These are phyloP conservation scores for Vulpes vulpes DNA, from an alignment of 2,113 vertebrate species.

Conservation along the genomic window DNA sequence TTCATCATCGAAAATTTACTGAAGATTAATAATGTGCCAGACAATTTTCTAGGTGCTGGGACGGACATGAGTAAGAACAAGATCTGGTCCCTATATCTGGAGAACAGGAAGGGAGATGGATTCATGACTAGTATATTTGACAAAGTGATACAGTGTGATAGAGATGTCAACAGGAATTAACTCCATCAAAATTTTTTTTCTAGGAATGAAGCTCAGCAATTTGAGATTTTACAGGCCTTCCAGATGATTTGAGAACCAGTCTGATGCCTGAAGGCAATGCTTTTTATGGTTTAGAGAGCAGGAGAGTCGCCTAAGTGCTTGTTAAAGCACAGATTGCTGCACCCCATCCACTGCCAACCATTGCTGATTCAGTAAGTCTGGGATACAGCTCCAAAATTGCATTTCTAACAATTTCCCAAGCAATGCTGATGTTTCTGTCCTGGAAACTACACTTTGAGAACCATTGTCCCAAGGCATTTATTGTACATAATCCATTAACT, in stretches of 20 bases:
- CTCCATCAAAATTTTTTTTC: neutral
- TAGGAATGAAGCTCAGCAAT: neutral
- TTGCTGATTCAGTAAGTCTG: neutral
- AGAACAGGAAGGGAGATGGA: neutral
- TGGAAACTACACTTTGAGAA: neutral
- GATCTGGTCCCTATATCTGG: fast-evolving
- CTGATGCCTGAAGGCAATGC: neutral
- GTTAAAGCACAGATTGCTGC: neutral
- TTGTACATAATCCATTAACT: neutral
- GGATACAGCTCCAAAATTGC: neutral
- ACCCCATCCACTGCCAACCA: fast-evolving
- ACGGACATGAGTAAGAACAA: neutral
- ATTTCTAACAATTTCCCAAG: neutral
- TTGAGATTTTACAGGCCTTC: neutral
- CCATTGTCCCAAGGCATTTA: neutral
- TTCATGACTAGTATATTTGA: neutral
- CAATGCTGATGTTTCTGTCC: neutral
- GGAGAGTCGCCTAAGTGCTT: neutral
- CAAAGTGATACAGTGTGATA: neutral
- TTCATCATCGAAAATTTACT: neutral
- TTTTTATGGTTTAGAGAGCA: neutral
- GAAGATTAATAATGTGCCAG: neutral
- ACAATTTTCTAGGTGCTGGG: neutral
- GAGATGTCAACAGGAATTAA: neutral
- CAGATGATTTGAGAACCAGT: neutral